phyloP scores from a whole-genome alignment of 2,888 invertebrate species.

The Lasioglossum pauxillum region DNA sequence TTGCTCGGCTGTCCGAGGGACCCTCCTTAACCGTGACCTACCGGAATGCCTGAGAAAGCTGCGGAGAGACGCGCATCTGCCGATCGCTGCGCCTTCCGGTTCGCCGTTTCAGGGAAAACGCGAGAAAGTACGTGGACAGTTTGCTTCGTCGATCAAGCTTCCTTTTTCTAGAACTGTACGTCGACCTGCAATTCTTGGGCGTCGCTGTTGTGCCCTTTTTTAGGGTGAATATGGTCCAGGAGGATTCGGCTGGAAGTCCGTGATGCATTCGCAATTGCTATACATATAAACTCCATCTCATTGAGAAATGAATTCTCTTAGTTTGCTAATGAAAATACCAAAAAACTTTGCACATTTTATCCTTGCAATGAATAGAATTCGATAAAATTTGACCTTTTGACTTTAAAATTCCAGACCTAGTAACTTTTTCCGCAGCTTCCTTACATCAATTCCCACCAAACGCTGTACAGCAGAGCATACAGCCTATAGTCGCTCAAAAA shows the following conservation, averaged over 20 bases:
- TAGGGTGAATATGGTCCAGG: not conserved
- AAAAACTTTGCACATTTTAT: too few relatives aligned
- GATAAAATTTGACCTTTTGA: too few relatives aligned
- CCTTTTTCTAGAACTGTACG: not conserved
- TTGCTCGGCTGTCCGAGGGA: constrained; percentile 49
- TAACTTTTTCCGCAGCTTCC: too few relatives aligned
- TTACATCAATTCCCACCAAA: too few relatives aligned
- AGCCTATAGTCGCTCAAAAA: not conserved
- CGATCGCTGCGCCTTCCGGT: constrained; percentile 62
- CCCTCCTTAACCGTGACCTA: constrained; percentile 67
- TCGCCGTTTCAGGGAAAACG: constrained; percentile 28
- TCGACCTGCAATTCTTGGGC: not conserved
- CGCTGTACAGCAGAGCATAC: not conserved
- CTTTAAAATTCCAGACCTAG: too few relatives aligned
- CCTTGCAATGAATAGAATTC: too few relatives aligned
- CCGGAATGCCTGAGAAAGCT: constrained; percentile 69
- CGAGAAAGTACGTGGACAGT: not conserved
- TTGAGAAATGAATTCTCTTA: too few relatives aligned
- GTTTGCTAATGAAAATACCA: too few relatives aligned
- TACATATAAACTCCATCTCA: too few relatives aligned
- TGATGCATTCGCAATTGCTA: too few relatives aligned
- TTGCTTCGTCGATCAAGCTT: not conserved
- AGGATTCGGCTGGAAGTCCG: not conserved
- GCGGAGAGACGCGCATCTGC: constrained; percentile 38
- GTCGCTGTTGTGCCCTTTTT: too few relatives aligned